Evolutionary conservation across 2,797 vertebrate species (phyloP).

Genomic region (Arnoldichthys spilopterus): DNA sequence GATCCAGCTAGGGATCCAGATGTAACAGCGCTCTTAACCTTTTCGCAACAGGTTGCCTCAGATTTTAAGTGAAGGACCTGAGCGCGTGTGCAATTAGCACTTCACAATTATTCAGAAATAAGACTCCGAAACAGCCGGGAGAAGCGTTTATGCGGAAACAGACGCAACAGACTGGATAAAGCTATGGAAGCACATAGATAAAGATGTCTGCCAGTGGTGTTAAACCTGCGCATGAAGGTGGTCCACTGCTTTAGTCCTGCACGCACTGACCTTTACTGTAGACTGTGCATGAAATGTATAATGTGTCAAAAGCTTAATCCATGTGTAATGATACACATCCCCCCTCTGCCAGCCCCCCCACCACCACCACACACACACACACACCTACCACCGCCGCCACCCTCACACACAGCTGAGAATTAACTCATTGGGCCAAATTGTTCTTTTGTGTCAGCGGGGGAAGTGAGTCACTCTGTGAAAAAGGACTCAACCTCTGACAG

Average conservation of each 20-base stretch:
- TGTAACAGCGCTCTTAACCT: constrained; percentile 26
- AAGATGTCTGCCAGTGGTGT: not conserved
- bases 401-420: constrained; percentile 29
- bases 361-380: not conserved
- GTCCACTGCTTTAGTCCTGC: not conserved
- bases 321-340: not conserved
- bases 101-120: constrained; percentile 23
- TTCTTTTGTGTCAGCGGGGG: constrained; percentile 36
- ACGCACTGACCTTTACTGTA: not conserved
- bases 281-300: not conserved
- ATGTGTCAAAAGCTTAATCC: not conserved
- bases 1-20: not conserved
- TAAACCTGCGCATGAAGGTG: not conserved
- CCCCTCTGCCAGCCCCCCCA: not conserved
- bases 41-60: not conserved
- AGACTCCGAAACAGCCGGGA: constrained; percentile 19
- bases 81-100: constrained; percentile 34
- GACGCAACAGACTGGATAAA: not conserved
- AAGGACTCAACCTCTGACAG: constrained; percentile 42
- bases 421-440: constrained; percentile 33
- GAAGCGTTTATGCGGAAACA: constrained; percentile 10
- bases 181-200: not conserved
- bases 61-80: constrained; percentile 2
- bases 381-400: not conserved
- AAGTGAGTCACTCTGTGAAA: constrained; percentile 49